phyloP scores from a whole-genome alignment of 2,888 invertebrate genomes.

The Zele albiditarsus region DNA sequence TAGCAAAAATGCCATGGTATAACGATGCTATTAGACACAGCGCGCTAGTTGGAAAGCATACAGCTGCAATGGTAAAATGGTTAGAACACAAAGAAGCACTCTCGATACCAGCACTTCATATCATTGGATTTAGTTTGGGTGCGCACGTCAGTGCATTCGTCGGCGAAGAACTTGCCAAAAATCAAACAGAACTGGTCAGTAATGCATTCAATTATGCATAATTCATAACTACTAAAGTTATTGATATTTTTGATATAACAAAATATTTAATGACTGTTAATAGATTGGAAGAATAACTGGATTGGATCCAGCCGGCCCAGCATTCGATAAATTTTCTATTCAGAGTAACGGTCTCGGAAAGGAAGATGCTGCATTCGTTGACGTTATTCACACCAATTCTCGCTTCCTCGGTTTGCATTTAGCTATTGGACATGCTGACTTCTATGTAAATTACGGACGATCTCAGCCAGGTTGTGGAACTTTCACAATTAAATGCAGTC shows the following conservation, averaged over 20 bases:
- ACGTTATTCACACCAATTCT: constrained; percentile 79
- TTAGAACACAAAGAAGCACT: background rate
- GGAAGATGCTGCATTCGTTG: constrained; percentile 77
- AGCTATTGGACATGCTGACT: constrained; percentile 76
- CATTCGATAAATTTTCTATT: constrained; percentile 73
- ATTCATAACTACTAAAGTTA: background rate
- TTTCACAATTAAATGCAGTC: background rate
- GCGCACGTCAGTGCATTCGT: constrained; percentile 78
- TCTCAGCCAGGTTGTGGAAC: constrained; percentile 78
- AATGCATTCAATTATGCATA: background rate
- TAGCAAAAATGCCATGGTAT: background rate
- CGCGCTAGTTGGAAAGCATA: background rate
- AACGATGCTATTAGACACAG: background rate
- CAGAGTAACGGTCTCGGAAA: constrained; percentile 74
- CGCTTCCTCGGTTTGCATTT: constrained; percentile 64
- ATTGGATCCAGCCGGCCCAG: constrained; percentile 79
- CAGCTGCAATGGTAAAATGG: background rate
- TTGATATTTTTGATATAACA: background rate
- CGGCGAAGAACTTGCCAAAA: background rate
- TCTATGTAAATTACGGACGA: constrained; percentile 81
- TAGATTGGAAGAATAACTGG: constrained; percentile 70
- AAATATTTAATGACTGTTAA: background rate
- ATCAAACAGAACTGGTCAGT: background rate
- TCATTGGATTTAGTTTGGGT: constrained; percentile 78
- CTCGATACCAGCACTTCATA: constrained; percentile 67